These are phyloP conservation scores for Plebejus anna DNA, from an alignment of 2,888 invertebrate species.

Conservation along the genomic window DNA sequence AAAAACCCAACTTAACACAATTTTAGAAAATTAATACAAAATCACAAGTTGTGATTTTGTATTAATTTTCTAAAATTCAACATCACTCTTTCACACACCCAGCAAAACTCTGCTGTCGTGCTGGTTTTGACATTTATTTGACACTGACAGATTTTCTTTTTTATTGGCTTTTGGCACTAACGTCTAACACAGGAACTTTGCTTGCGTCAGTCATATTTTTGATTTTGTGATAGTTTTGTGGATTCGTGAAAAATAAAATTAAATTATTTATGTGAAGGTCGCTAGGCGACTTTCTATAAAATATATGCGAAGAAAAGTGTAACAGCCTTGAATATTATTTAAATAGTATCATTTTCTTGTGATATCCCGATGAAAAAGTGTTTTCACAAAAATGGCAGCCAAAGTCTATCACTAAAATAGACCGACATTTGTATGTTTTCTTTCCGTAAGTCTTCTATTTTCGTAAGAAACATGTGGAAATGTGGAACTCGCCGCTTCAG, in stretches of 20 bases:
- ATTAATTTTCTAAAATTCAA: no score
- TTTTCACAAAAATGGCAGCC: constrained; percentile 15
- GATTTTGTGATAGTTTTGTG: neutral
- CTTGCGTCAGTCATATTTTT: neutral
- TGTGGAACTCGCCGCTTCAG: constrained; percentile 73
- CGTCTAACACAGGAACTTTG: no score
- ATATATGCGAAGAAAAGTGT: neutral
- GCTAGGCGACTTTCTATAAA: neutral
- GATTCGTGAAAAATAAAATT: neutral
- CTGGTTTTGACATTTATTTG: no score
- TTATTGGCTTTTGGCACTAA: no score
- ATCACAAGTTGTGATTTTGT: no score
- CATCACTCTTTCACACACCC: no score
- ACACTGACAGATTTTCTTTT: no score
- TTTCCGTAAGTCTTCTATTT: constrained; percentile 1
- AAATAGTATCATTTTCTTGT: neutral
- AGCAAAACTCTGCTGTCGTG: no score
- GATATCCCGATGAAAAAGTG: neutral
- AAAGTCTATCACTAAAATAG: constrained; percentile 2
- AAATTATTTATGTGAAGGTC: neutral
- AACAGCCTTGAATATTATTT: neutral
- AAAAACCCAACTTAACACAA: no score
- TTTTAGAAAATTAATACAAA: no score
- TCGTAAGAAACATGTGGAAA: constrained; percentile 70
- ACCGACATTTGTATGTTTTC: constrained; percentile 17